Percentiles rank a stretch among this genome's conserved stretches.
These are phyloP conservation scores for Sciurus vulgaris DNA, from an alignment of 2,797 vertebrate genomes.

Conservation along the genomic window DNA sequence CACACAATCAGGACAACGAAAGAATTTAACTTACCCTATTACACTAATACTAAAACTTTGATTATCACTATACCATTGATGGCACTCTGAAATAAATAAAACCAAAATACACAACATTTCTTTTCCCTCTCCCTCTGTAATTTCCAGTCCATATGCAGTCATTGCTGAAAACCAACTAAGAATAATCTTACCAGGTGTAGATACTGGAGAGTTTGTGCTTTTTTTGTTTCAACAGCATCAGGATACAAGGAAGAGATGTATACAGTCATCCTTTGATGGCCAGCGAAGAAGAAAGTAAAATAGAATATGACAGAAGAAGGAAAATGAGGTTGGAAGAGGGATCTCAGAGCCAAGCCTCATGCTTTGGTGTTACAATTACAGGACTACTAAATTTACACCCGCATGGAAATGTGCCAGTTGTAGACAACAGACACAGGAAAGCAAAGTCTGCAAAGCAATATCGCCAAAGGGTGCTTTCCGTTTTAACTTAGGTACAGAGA, in stretches of 20 bases:
- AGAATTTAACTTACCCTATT: background rate
- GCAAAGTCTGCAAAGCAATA: background rate
- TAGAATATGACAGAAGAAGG: background rate
- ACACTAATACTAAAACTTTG: conserved; percentile 53
- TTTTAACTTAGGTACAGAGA: background rate
- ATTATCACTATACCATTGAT: background rate
- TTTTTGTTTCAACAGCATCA: conserved; percentile 44
- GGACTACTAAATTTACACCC: background rate
- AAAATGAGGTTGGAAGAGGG: fast-evolving
- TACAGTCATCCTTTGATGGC: background rate
- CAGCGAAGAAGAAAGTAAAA: background rate
- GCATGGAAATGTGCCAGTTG: background rate
- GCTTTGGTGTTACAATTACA: fast-evolving
- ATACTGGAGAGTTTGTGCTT: background rate
- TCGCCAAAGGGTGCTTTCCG: background rate
- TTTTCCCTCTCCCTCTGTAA: background rate
- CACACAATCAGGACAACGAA: background rate
- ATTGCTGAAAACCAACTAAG: conserved; percentile 18
- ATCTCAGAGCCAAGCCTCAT: background rate
- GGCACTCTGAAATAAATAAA: background rate
- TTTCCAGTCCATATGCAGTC: background rate
- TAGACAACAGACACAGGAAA: background rate
- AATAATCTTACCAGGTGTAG: conserved; percentile 10
- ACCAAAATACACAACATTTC: background rate
- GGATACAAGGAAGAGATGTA: background rate